phyloP scores from a whole-genome alignment of 1,140 invertebrate genomes.

The Megalopta genalis region DNA sequence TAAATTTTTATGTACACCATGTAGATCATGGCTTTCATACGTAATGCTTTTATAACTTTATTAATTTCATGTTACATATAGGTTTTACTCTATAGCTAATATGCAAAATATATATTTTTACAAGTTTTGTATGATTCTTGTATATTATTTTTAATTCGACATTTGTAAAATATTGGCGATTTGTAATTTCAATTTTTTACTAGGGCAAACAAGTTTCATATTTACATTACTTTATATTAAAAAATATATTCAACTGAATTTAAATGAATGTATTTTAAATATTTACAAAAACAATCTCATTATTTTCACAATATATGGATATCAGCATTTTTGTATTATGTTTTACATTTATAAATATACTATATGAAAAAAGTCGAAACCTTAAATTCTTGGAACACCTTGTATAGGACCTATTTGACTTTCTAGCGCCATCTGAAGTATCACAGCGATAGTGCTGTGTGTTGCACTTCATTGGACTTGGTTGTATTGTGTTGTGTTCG shows the following conservation, averaged over 20 bases:
- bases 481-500: too few relatives aligned
- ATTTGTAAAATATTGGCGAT: not conserved
- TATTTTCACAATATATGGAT: not conserved
- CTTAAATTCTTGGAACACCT: too few relatives aligned
- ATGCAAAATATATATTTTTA: conserved; percentile 22
- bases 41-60: conserved; percentile 1
- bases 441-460: too few relatives aligned
- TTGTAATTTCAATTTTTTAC: conserved; percentile 20
- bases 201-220: conserved; percentile 15
- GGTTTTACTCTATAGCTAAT: not conserved
- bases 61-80: not conserved
- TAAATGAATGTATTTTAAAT: conserved; percentile 11
- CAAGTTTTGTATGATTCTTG: conserved; percentile 13
- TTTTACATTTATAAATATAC: too few relatives aligned
- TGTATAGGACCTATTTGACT: too few relatives aligned
- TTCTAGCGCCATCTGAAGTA: too few relatives aligned
- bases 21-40: conserved; percentile 7
- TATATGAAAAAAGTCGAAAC: too few relatives aligned
- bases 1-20: conserved; percentile 26
- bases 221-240: conserved; percentile 14
- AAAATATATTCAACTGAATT: conserved; percentile 15
- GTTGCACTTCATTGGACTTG: too few relatives aligned
- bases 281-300: not conserved
- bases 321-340: too few relatives aligned
- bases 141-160: conserved; percentile 15